phyloP scores from a whole-genome alignment of 1,140 invertebrate species.

The Drosophila busckii region DNA sequence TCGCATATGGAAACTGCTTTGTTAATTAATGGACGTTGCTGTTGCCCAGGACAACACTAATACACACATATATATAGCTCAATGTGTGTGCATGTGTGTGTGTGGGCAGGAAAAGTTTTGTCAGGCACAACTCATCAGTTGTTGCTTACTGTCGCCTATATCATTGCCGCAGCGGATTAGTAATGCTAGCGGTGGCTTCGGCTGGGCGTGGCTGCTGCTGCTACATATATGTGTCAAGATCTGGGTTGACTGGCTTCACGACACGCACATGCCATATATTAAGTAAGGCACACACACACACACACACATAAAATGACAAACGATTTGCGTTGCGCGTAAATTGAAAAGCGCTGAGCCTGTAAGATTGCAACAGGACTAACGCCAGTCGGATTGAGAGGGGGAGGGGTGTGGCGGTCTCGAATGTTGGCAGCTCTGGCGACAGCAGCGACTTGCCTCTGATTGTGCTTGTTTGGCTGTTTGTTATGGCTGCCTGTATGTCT shows the following conservation, averaged over 20 bases:
- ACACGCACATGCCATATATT: constrained; percentile 74
- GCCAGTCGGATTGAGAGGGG: not conserved
- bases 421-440: constrained; percentile 24
- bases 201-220: constrained; percentile 15
- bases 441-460: constrained; percentile 52
- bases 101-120: constrained; percentile 27
- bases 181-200: constrained; percentile 39
- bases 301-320: constrained; percentile 72
- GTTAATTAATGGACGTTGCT: constrained; percentile 34
- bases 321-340: constrained; percentile 71
- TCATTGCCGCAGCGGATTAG: constrained; percentile 79
- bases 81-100: constrained; percentile 6
- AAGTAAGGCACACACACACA: too few species aligned
- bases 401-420: not conserved
- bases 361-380: constrained; percentile 26
- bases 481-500: constrained; percentile 53
- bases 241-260: constrained; percentile 11
- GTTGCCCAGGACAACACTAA: constrained; percentile 10
- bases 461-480: constrained; percentile 58
- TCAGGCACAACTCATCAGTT: constrained; percentile 54
- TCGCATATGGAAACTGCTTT: too few species aligned
- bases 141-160: constrained; percentile 51
- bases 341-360: constrained; percentile 73
- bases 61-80: not conserved
- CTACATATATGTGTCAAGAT: constrained; percentile 30